Evolutionary conservation across 2,113 vertebrate species (phyloP), one percentile per base, ranked within the genome.

Genomic region (Camelus dromedarius): DNA sequence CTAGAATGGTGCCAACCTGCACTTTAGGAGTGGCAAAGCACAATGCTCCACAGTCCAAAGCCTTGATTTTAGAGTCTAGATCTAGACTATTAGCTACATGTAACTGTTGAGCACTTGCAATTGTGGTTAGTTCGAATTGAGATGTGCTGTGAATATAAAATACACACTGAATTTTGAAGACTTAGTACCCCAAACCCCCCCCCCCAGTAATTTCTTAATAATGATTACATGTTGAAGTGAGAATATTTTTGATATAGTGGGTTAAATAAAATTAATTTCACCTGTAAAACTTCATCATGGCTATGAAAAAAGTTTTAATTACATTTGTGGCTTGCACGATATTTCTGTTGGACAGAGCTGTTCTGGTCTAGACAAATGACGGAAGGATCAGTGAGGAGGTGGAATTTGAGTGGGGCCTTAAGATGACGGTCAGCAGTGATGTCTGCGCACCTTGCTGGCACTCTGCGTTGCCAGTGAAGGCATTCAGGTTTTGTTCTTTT

Each of bases 11-110:
- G 62, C 13, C 42, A 72, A 0, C 62, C 54, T 69, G 56, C 72
- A 24, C 54, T 76, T 85, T 12, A 67, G 77, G n/a, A 56, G 54
- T 52, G 77, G 38, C 19, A 5, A 60, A 90, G 26, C 42, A 11
- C 12, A 26, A 0, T 35, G 22, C 56, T n/a, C 30, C 28, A 10
- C 9, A 8, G 20, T 50, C 30, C 1, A 38, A 91, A 85, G 66
- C 48, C 52, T 30, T 85, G 88, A 24, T 88, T 91, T 90, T 54
- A 67, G 81, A 92, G 69, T 93, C 62, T 79, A 77, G 86, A 72
- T 30, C 50, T 95, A 22, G 28, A 28, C 89, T 85, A 0, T 93
- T 88, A 81, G 76, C 22, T 79, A 56, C 22, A 1, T 32, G 82
- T 82, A 38, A 38, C 46, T 24, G 5, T 16, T 64, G 80, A 60